phyloP scores from a whole-genome alignment of 2,888 invertebrate species.

The Chloroclysta siterata region DNA sequence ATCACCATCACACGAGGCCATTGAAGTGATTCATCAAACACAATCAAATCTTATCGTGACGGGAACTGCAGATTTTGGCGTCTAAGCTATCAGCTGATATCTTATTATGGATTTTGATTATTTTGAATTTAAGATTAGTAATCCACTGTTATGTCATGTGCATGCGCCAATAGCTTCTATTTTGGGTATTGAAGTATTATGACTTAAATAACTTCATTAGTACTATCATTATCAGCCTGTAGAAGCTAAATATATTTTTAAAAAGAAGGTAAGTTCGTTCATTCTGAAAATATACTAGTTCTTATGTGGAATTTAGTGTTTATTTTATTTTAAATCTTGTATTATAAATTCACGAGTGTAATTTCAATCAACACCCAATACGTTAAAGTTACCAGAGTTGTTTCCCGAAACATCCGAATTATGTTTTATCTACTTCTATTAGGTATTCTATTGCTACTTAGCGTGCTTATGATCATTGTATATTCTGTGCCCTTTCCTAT shows the following conservation, averaged over 20 bases:
- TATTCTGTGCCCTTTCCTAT: not conserved
- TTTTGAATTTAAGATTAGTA: slow-evolving; percentile 5
- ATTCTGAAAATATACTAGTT: no score
- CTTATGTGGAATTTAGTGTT: no score
- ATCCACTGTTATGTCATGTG: slow-evolving; percentile 2
- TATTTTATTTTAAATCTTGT: no score
- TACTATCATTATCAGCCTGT: not conserved
- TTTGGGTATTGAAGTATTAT: not conserved
- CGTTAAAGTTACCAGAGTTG: no score
- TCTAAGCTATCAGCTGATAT: slow-evolving; percentile 49
- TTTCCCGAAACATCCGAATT: no score
- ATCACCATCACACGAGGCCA: slow-evolving; percentile 47
- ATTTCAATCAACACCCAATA: no score
- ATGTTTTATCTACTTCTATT: no score
- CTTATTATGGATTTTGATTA: slow-evolving; percentile 50
- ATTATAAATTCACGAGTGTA: no score
- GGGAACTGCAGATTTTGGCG: slow-evolving; percentile 53
- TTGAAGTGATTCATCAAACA: slow-evolving; percentile 49
- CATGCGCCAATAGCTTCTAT: not conserved
- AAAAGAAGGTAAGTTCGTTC: no score
- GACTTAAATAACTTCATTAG: not conserved
- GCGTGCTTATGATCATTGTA: not conserved
- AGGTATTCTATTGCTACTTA: no score
- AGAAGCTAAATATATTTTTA: no score
- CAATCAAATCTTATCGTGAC: slow-evolving; percentile 57